Conservation (phyloP, 2,888 invertebrate species). For the Pecten maximus region DNA sequence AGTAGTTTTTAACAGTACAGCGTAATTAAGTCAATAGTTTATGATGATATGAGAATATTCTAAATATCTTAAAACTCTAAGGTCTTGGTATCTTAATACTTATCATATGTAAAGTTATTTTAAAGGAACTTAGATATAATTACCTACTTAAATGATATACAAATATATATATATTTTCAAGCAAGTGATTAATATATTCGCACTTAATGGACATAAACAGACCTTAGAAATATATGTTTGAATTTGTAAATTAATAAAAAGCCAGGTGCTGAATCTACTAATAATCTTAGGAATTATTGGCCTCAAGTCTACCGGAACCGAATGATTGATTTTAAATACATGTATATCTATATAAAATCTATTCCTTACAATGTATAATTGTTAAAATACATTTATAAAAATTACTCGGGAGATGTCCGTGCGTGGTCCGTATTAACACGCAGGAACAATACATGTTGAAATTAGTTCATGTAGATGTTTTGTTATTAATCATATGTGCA, state of each 20-base stretch:
- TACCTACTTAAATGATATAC: not conserved
- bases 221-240: not conserved
- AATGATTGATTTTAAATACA: conserved; percentile 23
- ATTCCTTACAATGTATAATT: not conserved
- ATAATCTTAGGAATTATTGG: not conserved
- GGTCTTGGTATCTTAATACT: not conserved
- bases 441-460: not conserved
- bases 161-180: not conserved
- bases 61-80: not conserved
- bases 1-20: not conserved
- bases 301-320: not conserved
- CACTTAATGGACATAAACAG: not conserved
- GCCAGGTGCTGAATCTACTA: not conserved
- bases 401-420: not conserved
- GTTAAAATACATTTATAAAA: conserved; percentile 14
- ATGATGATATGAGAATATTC: not conserved
- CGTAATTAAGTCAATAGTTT: not conserved
- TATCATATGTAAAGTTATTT: not conserved
- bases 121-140: not conserved
- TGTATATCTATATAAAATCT: not conserved
- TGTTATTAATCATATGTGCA: conserved; percentile 26
- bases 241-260: not conserved
- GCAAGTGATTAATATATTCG: conserved; percentile 27
- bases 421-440: not conserved
- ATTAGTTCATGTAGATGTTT: not conserved